Conservation (phyloP, 2,888 invertebrate genomes). For the Aleiodes alternator region DNA sequence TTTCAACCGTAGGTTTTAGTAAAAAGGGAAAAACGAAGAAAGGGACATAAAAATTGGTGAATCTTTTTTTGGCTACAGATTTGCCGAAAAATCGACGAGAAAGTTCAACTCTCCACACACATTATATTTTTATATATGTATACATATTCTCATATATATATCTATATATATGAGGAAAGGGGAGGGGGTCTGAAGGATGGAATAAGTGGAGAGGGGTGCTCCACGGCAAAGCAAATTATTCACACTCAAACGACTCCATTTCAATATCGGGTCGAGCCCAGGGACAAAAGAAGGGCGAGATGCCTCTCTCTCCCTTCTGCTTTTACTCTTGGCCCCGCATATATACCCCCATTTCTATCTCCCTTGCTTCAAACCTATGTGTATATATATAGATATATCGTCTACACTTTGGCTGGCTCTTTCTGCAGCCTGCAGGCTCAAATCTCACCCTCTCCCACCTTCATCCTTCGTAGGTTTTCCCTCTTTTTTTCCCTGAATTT, state of each 20-base stretch:
- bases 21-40: background rate
- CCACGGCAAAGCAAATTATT: constrained; percentile 81
- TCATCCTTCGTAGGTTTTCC: constrained; percentile 41
- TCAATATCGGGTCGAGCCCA: constrained; percentile 78
- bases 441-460: constrained; percentile 55
- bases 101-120: constrained; percentile 27
- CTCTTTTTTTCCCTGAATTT: constrained; percentile 41
- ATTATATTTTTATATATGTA: constrained; percentile 12
- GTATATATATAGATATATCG: background rate
- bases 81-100: constrained; percentile 37
- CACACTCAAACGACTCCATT: constrained; percentile 84
- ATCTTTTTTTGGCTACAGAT: constrained; percentile 37
- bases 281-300: constrained; percentile 79
- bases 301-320: constrained; percentile 73
- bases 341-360: constrained; percentile 6
- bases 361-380: background rate
- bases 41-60: constrained; percentile 6
- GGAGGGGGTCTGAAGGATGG: constrained; percentile 47
- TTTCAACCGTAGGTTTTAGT: constrained; percentile 46
- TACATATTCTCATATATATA: constrained; percentile 10
- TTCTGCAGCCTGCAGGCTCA: constrained; percentile 69
- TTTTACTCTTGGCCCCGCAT: constrained; percentile 66
- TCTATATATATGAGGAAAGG: constrained; percentile 45
- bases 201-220: constrained; percentile 65
- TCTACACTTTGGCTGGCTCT: constrained; percentile 56